Base-by-base conservation (phyloP, 2,888 invertebrate species). In the Metacarcinus magister region DNA sequence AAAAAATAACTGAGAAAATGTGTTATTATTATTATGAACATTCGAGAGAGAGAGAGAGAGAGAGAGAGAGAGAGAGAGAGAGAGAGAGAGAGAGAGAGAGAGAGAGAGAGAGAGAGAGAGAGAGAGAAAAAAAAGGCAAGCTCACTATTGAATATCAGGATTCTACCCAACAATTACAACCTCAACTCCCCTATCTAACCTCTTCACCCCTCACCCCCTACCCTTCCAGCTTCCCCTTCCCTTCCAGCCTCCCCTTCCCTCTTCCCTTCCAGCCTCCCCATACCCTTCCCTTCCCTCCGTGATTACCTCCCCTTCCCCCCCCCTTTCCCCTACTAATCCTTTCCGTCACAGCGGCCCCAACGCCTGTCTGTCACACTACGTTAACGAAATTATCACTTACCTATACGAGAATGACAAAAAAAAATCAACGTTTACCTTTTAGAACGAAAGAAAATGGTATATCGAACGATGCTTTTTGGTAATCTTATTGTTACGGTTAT, bases 41-140 rank as follows among this genome's bases (percentile, higher is more conserved):
- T 32, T 82, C 2, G 60, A 60, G 16, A 60, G 60, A 60, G 67
- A 67, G 67, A 67, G n/a, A 23, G n/a, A 67, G 67, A 67, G n/a
- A 8, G n/a, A 67, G 16, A 67, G n/a, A 8, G n/a, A 67, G 23
- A 67, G n/a, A 8, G n/a, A 67, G n/a, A 67, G 67, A 67, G 67
- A 67, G 67, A 67, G 67, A 67, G 67, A 67, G 67, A 67, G 67
- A 67, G 67, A 67, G 67, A 67, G 67, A 67, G 67, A 67, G 67
- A 67, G 67, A 67, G 67, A 67, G 67, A 67, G 67, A 67, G 67
- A 67, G 67, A 8, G 23, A 67, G 16, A 67, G 16, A 10, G 16
- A 67, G 67, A 67, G 16, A 67, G 67, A 48, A 13, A 48, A 13
- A 48, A 13, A 48, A 13, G 13, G 48, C 5, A 13, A 48, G 48